These are phyloP conservation scores for Sinelater perroti DNA, from an alignment of 2,888 invertebrate species.

Conservation along the genomic window DNA sequence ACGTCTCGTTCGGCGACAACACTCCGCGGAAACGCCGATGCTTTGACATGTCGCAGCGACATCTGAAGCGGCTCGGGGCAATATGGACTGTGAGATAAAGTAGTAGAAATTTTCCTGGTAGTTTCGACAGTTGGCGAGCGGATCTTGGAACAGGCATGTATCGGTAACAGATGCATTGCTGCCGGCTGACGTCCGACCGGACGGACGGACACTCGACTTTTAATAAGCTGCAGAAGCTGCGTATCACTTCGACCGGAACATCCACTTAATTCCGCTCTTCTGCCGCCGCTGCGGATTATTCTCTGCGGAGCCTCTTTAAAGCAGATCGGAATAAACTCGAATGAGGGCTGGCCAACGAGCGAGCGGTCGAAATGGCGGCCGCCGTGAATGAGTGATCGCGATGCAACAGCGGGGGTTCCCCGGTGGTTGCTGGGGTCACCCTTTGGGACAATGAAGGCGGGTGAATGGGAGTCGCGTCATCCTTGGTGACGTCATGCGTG, in stretches of 20 bases:
- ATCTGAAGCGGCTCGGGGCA: conserved; percentile 47
- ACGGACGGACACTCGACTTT: conserved; percentile 7
- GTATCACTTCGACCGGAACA: too few species aligned
- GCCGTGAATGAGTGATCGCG: too few species aligned
- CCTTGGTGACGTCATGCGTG: conserved; percentile 59
- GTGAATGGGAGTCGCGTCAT: conserved; percentile 48
- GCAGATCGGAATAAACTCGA: conserved; percentile 16
- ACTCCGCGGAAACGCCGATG: conserved; percentile 30
- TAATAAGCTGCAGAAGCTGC: too few species aligned
- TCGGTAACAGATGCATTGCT: conserved; percentile 48
- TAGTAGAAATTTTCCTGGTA: conserved; percentile 41
- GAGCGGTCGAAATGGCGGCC: too few species aligned
- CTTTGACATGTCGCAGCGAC: conserved; percentile 42
- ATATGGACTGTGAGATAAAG: conserved; percentile 50
- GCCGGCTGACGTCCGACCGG: conserved; percentile 5
- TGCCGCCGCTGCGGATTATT: too few species aligned
- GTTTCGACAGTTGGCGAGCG: conserved; percentile 42
- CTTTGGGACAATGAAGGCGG: conserved; percentile 43
- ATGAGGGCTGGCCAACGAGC: too few species aligned
- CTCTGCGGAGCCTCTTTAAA: too few species aligned
- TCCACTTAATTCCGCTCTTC: too few species aligned
- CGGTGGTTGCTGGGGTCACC: conserved; percentile 13
- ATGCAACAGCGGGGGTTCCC: conserved; percentile 2
- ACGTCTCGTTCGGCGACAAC: conserved; percentile 30
- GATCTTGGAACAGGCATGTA: conserved; percentile 45